Evolutionary conservation across 1,140 invertebrate species (phyloP), one percentile per base, ranked within the genome.

Genomic region (Heliconius congener): DNA sequence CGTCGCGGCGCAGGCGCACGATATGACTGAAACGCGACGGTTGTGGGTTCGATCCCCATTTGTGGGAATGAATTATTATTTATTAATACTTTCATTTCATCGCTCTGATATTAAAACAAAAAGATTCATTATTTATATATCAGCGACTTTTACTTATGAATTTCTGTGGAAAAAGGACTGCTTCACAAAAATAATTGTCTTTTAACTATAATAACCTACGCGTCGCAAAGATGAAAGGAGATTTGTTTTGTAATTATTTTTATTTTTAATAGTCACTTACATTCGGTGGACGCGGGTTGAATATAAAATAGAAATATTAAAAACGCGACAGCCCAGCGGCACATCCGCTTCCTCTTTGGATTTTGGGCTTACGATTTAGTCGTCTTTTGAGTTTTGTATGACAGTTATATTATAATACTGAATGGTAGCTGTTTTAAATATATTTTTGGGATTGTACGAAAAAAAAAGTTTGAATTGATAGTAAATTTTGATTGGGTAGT

Each of bases 311-410:
- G 84, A 90, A 91, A 87, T 90, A 89, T 88, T 90, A 90, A 91
- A 91, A 89, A 90, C 84, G 85, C 87, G 87, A 88, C 89, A 88
- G 87, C 89, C 86, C 89, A 89, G 86, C 88, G 87, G 83, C 87
- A 87, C 90, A 92, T 93, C 91, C 91, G 91, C 81, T 93, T 93
- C 91, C 90, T 91, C 85, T 86, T 87, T 86, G 85, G 85, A 87
- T 87, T 90, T 88, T 83, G 84, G 83, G 74, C 76, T 77, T 72
- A 78, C 73, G 42, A 70, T 78, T 80, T 76, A 39, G 71, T 37
- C 13, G 50, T 66, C 50, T 52, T 8, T 52, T 52, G 0, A 19
- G 0, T 52, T 52, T 79, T 52, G 34, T 52, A 46, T 34, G 60
- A 74, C 27, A 60, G 57, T 66, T 66, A 70, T n/a, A 70, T 74